phyloP scores from a whole-genome alignment of 2,113 vertebrate species.

The Stigmatopora nigra region DNA sequence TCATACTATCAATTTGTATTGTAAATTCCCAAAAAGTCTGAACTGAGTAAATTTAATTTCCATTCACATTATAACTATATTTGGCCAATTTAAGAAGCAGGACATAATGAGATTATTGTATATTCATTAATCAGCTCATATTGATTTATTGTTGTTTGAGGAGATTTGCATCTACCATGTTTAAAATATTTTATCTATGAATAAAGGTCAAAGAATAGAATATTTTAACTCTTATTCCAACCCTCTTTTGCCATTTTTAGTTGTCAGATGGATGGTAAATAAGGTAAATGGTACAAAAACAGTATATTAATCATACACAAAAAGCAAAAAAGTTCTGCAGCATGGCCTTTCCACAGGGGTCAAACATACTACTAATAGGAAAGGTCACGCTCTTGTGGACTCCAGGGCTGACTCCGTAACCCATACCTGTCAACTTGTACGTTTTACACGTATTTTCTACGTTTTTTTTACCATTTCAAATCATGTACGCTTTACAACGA shows the following conservation, averaged over 20 bases:
- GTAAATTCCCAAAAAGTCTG: neutral
- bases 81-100: neutral
- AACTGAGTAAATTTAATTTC: neutral
- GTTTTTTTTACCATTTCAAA: too few species aligned
- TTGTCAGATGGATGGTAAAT: neutral
- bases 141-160: neutral
- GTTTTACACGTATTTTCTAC: too few species aligned
- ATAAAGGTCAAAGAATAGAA: neutral
- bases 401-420: conserved; percentile 24
- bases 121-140: neutral
- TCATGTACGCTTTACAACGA: too few species aligned
- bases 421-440: too few species aligned
- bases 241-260: neutral
- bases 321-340: neutral
- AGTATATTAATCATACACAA: neutral
- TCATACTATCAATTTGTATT: neutral
- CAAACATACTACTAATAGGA: conserved; percentile 13
- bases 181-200: neutral
- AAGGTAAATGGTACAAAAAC: neutral
- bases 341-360: conserved; percentile 6
- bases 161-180: neutral
- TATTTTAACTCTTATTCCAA: too few species aligned
- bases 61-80: neutral
- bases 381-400: conserved; percentile 37
- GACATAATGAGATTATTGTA: neutral